Evolutionary conservation across 2,797 vertebrate species (phyloP).

Genomic region (Phalanger gymnotis): DNA sequence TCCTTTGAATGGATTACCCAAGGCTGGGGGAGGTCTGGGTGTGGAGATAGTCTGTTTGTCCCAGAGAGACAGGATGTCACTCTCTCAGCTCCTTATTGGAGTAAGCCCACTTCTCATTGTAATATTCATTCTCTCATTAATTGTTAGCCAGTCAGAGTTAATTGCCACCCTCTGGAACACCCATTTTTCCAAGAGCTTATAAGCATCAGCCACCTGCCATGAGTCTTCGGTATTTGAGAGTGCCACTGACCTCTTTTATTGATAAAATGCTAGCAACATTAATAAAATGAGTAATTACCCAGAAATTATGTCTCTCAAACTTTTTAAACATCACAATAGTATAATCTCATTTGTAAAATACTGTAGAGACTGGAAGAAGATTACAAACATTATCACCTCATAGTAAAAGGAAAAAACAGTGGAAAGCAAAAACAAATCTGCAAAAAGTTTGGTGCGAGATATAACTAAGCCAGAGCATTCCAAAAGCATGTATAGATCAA

Average conservation of each 20-base stretch:
- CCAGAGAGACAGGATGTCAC: neutral
- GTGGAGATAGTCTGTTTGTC: neutral
- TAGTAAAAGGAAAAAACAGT: neutral
- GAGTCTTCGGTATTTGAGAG: neutral
- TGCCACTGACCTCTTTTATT: neutral
- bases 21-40: neutral
- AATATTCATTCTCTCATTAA: neutral
- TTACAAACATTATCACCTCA: neutral
- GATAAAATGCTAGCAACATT: neutral
- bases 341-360: neutral
- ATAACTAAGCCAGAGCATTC: no score
- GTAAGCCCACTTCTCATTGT: neutral
- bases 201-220: neutral
- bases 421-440: neutral
- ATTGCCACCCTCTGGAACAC: neutral
- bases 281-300: neutral
- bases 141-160: neutral
- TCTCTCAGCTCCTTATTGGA: neutral
- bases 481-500: no score
- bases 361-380: neutral
- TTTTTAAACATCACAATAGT: neutral
- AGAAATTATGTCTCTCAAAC: neutral
- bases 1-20: neutral
- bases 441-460: no score
- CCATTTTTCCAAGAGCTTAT: neutral